Percentiles rank a stretch among this genome's conserved stretches.
phyloP scores from a whole-genome alignment of 2,797 vertebrate species.

The Poecile montanus region DNA sequence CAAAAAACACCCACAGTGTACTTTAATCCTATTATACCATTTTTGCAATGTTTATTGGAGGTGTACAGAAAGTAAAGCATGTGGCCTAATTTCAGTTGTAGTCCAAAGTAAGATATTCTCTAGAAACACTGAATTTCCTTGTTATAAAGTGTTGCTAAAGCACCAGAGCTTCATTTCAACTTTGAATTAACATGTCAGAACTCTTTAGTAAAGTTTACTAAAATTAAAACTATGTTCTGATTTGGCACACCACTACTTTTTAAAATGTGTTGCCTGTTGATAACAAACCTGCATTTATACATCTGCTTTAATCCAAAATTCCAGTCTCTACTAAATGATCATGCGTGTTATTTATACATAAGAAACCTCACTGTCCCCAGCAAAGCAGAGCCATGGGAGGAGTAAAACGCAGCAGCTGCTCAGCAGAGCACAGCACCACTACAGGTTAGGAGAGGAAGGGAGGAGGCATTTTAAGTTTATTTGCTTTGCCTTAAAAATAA shows the following conservation, averaged over 20 bases:
- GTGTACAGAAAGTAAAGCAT: not conserved
- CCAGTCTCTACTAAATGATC: conserved; percentile 1
- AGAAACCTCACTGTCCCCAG: not conserved
- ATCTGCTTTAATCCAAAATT: not conserved
- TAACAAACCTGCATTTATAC: conserved; percentile 20
- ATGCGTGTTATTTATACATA: conserved; percentile 36
- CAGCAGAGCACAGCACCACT: not conserved
- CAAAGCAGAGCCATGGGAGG: not conserved
- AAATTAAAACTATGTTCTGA: conserved; percentile 10
- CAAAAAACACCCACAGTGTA: not conserved
- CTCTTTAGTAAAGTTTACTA: not conserved
- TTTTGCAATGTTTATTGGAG: not conserved
- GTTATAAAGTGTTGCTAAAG: not conserved
- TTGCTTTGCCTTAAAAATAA: not conserved
- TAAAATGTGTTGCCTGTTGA: conserved; percentile 46
- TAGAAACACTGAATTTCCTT: not conserved
- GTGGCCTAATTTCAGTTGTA: not conserved
- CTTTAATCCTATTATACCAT: not conserved
- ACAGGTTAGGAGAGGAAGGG: not conserved
- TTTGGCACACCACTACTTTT: conserved; percentile 36
- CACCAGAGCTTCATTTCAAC: not conserved
- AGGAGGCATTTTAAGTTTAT: not conserved
- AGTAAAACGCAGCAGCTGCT: not conserved
- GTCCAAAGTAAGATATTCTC: not conserved
- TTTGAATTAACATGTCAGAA: not conserved